phyloP scores from a whole-genome alignment of 2,797 vertebrate genomes.

The Dipus sagitta region DNA sequence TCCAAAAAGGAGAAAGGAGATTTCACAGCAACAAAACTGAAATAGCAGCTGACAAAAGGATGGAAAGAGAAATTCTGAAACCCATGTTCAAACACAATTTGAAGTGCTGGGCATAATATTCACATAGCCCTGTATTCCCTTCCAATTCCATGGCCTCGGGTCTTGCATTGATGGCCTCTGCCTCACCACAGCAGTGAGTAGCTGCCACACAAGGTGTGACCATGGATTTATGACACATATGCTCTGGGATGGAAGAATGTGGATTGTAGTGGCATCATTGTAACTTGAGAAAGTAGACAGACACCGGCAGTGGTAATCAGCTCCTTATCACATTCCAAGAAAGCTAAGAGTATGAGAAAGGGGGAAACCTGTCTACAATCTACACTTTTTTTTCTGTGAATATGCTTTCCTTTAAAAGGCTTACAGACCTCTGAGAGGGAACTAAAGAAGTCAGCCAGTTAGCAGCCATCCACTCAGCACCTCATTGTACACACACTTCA shows the following conservation, averaged over 20 bases:
- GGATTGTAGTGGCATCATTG: neutral
- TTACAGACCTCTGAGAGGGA: neutral
- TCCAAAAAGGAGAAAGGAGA: constrained; percentile 51
- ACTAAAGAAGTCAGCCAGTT: neutral
- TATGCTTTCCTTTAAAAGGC: neutral
- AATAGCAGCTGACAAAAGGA: constrained; percentile 65
- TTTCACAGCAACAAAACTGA: constrained; percentile 66
- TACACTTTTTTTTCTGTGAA: neutral
- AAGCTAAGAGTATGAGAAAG: neutral
- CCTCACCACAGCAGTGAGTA: fast-evolving
- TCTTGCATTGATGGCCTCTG: neutral
- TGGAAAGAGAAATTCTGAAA: constrained; percentile 49
- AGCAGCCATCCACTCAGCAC: neutral
- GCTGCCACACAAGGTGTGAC: fast-evolving
- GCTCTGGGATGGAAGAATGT: neutral
- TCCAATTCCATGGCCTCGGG: neutral
- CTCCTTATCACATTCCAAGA: neutral
- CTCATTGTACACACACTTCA: neutral
- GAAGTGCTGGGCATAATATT: neutral
- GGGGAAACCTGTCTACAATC: too few species aligned
- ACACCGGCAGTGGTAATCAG: neutral
- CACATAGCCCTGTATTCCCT: neutral
- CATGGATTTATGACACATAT: neutral
- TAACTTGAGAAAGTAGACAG: neutral
- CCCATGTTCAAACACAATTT: constrained; percentile 30